These are phyloP conservation scores for Tinea semifulvella DNA, from an alignment of 2,888 invertebrate species.

Conservation along the genomic window DNA sequence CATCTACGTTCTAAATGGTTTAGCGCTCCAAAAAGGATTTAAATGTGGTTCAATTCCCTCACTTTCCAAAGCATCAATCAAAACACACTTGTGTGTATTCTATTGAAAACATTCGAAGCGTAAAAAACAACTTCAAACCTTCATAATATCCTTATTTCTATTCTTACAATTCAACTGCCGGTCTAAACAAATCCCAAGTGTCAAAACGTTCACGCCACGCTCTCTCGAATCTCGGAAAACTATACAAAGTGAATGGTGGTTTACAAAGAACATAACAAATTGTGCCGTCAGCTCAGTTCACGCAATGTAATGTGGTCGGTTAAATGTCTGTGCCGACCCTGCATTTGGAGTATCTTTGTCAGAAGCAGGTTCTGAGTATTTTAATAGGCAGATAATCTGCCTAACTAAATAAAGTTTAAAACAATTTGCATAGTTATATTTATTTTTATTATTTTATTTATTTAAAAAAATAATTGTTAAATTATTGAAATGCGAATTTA, in stretches of 20 bases:
- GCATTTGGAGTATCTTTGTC: too few species aligned
- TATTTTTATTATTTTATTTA: too few species aligned
- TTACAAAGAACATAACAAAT: constrained; percentile 60
- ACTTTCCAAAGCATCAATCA: constrained; percentile 1
- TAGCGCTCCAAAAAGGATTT: too few species aligned
- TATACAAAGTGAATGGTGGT: constrained; percentile 49
- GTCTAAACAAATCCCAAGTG: constrained; percentile 50
- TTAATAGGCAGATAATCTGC: too few species aligned
- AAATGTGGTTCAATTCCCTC: too few species aligned
- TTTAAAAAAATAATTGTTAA: too few species aligned
- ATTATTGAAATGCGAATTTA: too few species aligned
- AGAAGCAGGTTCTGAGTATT: too few species aligned
- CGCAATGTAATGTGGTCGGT: constrained; percentile 39
- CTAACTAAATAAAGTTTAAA: too few species aligned
- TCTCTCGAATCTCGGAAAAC: constrained; percentile 36
- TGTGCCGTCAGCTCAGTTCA: constrained; percentile 48
- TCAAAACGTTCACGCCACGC: constrained; percentile 59
- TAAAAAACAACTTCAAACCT: neutral
- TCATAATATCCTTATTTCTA: constrained; percentile 6
- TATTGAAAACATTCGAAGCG: constrained; percentile 11
- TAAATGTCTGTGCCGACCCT: constrained; percentile 14
- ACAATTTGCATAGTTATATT: too few species aligned
- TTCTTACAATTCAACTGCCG: constrained; percentile 25
- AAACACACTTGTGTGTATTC: neutral
- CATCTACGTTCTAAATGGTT: too few species aligned